Evolutionary conservation across 2,113 vertebrate species (phyloP).

Genomic region (Tachycineta bicolor): DNA sequence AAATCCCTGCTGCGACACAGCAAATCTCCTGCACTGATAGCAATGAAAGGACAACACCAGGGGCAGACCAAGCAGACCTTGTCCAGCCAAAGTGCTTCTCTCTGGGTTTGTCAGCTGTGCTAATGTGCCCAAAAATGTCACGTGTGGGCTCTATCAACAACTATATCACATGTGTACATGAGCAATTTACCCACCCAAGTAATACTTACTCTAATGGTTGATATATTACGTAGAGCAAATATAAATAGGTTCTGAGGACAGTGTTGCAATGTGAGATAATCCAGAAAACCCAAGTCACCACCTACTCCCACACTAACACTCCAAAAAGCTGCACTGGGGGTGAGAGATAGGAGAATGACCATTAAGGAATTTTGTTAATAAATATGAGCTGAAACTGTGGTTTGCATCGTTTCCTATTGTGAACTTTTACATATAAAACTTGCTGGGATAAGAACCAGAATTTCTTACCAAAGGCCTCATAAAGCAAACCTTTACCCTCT

Average conservation of each 20-base stretch:
- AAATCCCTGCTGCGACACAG: background rate
- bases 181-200: constrained; percentile 13
- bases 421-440: background rate
- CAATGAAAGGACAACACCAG: background rate
- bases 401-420: background rate
- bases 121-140: constrained; percentile 5
- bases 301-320: background rate
- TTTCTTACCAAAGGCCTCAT: background rate
- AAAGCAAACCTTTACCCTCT: background rate
- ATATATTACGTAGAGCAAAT: constrained; percentile 35
- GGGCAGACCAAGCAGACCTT: background rate
- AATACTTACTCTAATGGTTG: constrained; percentile 24
- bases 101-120: background rate
- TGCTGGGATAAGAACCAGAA: background rate
- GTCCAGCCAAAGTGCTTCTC: background rate
- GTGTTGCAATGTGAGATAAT: constrained; percentile 9
- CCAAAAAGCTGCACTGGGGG: background rate
- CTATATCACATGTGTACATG: background rate
- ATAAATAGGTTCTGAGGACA: constrained; percentile 48
- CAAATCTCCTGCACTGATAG: background rate
- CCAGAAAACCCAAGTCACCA: background rate
- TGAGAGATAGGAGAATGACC: background rate
- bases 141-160: background rate
- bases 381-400: background rate
- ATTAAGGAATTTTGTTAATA: background rate